phyloP scores from a whole-genome alignment of 2,113 vertebrate genomes.

The Riparia riparia region DNA sequence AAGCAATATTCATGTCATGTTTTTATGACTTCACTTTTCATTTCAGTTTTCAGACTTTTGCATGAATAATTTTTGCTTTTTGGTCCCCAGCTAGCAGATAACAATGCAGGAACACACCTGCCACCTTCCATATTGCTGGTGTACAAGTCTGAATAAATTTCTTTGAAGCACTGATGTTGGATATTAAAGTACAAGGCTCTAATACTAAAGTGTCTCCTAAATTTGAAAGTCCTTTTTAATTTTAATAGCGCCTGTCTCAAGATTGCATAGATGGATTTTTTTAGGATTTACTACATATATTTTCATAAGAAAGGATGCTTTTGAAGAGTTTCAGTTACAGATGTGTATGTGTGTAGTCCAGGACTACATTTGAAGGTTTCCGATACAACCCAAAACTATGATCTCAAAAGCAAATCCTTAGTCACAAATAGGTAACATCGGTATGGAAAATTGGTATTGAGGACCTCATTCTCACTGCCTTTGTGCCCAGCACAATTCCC shows the following conservation, averaged over 20 bases:
- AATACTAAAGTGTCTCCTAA: not conserved
- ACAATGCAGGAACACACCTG: not conserved
- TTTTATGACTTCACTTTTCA: not conserved
- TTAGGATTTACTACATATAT: not conserved
- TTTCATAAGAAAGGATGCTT: not conserved
- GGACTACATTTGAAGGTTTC: not conserved
- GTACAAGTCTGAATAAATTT: not conserved
- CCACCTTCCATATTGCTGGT: not conserved
- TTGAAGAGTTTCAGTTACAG: not conserved
- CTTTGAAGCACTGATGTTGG: not conserved
- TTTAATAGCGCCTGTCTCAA: not conserved
- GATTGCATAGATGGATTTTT: not conserved
- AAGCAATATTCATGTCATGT: not conserved
- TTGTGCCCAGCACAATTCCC: not conserved
- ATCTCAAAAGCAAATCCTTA: not conserved
- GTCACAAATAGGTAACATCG: not conserved
- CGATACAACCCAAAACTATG: not conserved
- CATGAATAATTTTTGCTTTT: not conserved
- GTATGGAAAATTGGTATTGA: not conserved
- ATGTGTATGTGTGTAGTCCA: not conserved
- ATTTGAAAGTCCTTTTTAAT: not conserved
- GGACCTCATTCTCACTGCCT: not conserved
- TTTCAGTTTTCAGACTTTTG: not conserved
- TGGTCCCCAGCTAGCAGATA: not conserved
- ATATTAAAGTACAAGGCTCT: not conserved